These are phyloP conservation scores for Austrofundulus limnaeus DNA, from an alignment of 2,113 vertebrate genomes.

Conservation along the genomic window DNA sequence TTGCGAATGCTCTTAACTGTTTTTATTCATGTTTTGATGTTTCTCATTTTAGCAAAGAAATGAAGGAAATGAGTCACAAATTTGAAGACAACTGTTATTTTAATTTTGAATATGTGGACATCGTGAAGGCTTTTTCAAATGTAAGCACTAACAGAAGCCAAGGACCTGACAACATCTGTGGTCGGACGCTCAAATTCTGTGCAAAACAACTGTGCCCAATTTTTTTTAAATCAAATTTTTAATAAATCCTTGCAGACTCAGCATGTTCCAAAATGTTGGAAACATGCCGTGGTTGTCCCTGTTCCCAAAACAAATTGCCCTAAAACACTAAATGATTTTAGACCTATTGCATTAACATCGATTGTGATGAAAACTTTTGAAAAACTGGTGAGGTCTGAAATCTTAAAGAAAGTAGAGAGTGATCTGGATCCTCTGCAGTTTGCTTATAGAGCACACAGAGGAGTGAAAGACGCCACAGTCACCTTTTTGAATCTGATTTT, in stretches of 20 bases:
- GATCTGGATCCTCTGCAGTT: neutral
- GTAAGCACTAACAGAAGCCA: too few species aligned
- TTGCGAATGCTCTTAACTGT: neutral
- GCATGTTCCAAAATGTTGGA: neutral
- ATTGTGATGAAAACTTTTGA: neutral
- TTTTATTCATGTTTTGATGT: neutral
- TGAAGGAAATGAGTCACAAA: neutral
- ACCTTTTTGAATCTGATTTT: too few species aligned
- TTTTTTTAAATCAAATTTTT: neutral
- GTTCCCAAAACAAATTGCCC: neutral
- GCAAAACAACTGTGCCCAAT: neutral
- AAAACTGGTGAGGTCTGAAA: neutral
- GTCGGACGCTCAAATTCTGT: neutral
- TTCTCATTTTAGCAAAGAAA: neutral
- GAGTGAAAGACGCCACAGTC: neutral
- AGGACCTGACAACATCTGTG: neutral
- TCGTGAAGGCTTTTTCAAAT: neutral
- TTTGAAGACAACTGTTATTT: neutral
- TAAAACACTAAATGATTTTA: neutral
- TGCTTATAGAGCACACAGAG: neutral
- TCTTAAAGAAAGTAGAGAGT: neutral
- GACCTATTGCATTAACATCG: neutral
- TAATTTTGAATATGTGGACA: neutral
- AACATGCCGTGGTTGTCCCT: neutral
- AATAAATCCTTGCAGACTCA: neutral